Evolutionary conservation across 2,113 vertebrate species (phyloP).

Genomic region (Camelus dromedarius): DNA sequence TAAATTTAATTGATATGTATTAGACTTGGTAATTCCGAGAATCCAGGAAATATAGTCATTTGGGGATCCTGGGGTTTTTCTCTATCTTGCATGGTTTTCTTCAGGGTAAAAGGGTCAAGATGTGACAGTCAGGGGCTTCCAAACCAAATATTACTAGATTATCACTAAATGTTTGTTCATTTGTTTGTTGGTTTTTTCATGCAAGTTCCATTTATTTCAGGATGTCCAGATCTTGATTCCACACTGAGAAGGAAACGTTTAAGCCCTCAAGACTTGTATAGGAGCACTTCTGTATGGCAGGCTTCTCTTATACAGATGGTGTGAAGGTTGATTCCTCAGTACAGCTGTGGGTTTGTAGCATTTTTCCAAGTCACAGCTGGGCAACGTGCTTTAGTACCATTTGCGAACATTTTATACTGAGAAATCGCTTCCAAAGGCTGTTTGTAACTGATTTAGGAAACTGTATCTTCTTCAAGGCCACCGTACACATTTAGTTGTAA

Average conservation of each 20-base stretch:
- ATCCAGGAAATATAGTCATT: neutral
- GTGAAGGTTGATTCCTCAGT: neutral
- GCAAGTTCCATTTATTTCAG: conserved; percentile 32
- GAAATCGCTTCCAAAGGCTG: neutral
- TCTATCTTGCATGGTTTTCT: conserved; percentile 1
- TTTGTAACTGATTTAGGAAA: conserved; percentile 23
- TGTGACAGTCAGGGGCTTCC: neutral
- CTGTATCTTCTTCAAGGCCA: neutral
- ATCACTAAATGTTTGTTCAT: neutral
- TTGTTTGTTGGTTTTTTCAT: neutral
- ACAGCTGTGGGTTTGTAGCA: neutral
- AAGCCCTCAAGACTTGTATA: neutral
- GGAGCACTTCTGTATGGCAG: neutral
- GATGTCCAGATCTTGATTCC: neutral
- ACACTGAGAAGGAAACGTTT: neutral
- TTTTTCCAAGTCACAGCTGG: neutral
- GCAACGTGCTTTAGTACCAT: neutral
- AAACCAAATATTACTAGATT: conserved; percentile 20
- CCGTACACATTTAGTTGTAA: neutral
- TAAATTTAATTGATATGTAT: neutral
- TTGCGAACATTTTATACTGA: conserved; percentile 20
- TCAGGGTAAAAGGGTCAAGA: neutral
- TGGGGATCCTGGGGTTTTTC: neutral
- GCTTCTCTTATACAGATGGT: neutral
- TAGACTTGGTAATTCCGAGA: conserved; percentile 16